These are phyloP conservation scores for Hypena proboscidalis DNA, from an alignment of 2,888 invertebrate species.

Conservation along the genomic window DNA sequence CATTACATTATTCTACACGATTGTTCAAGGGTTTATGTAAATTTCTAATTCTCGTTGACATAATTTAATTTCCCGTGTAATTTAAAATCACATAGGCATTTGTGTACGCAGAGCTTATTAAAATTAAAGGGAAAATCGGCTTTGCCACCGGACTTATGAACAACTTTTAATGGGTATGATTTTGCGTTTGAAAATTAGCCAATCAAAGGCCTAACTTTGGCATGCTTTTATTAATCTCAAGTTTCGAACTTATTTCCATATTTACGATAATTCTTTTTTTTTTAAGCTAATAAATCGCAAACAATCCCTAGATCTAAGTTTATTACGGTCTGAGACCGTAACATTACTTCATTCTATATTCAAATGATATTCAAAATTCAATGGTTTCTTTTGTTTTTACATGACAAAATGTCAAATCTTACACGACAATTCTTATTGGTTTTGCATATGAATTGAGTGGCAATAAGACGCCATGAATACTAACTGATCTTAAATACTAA, in stretches of 20 bases:
- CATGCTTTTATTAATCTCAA: conserved; percentile 31
- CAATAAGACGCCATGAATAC: too few species aligned
- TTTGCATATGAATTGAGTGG: too few species aligned
- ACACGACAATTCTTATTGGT: too few species aligned
- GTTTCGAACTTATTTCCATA: conserved; percentile 25
- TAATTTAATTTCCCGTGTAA: not conserved
- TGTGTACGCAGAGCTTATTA: conserved; percentile 5
- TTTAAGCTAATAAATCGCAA: not conserved
- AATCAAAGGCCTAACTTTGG: conserved; percentile 45
- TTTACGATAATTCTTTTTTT: conserved; percentile 4
- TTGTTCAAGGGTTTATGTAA: not conserved
- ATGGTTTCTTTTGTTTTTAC: too few species aligned
- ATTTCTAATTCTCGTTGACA: conserved; percentile 5
- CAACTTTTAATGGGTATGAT: conserved; percentile 49
- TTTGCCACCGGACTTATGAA: conserved; percentile 32
- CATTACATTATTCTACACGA: too few species aligned
- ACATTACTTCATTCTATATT: too few species aligned
- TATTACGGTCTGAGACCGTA: too few species aligned
- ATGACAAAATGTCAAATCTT: conserved; percentile 7
- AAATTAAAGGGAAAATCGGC: conserved; percentile 26
- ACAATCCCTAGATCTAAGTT: too few species aligned
- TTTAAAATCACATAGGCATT: not conserved
- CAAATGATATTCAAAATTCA: too few species aligned
- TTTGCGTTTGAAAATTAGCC: conserved; percentile 41
- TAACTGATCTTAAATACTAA: too few species aligned